Evolutionary conservation across 2,888 invertebrate genomes (phyloP).

Genomic region (Hydrotaea diabolus): DNA sequence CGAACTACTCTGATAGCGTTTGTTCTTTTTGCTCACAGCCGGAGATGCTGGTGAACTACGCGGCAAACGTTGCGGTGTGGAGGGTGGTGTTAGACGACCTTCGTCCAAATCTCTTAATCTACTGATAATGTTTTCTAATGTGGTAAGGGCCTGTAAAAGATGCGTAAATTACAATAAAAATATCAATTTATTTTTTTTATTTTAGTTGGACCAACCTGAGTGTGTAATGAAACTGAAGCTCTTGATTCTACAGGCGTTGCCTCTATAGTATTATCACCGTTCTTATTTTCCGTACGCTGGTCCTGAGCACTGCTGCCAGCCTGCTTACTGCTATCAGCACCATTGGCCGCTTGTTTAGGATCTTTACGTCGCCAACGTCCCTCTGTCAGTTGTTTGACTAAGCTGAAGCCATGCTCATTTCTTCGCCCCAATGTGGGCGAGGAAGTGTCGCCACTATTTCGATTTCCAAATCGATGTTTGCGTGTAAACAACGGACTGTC

Average conservation of each 20-base stretch:
- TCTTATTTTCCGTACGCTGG: constrained; percentile 58
- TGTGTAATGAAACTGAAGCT: constrained; percentile 80
- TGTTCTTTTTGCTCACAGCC: constrained; percentile 86
- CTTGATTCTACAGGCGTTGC: constrained; percentile 80
- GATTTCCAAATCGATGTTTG: constrained; percentile 80
- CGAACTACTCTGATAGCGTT: constrained; percentile 89
- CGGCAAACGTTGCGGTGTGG: constrained; percentile 84
- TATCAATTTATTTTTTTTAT: neutral
- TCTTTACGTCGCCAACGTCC: constrained; percentile 79
- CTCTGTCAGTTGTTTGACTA: constrained; percentile 80
- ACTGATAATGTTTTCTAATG: constrained; percentile 83
- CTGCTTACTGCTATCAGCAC: constrained; percentile 43
- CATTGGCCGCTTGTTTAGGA: constrained; percentile 66
- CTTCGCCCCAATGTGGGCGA: constrained; percentile 78
- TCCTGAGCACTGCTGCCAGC: constrained; percentile 45
- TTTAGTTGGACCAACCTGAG: constrained; percentile 75
- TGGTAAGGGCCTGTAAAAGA: constrained; percentile 82
- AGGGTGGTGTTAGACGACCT: constrained; percentile 81
- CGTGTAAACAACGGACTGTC: constrained; percentile 81
- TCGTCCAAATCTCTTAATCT: constrained; percentile 83
- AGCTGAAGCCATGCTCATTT: constrained; percentile 79
- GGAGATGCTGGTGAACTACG: constrained; percentile 90
- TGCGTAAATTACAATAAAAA: neutral
- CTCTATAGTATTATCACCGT: constrained; percentile 74
- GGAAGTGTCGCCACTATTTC: constrained; percentile 74